Percentiles rank a stretch among this genome's conserved stretches.
phyloP scores from a whole-genome alignment of 2,888 invertebrate species.

The Spodoptera exigua region DNA sequence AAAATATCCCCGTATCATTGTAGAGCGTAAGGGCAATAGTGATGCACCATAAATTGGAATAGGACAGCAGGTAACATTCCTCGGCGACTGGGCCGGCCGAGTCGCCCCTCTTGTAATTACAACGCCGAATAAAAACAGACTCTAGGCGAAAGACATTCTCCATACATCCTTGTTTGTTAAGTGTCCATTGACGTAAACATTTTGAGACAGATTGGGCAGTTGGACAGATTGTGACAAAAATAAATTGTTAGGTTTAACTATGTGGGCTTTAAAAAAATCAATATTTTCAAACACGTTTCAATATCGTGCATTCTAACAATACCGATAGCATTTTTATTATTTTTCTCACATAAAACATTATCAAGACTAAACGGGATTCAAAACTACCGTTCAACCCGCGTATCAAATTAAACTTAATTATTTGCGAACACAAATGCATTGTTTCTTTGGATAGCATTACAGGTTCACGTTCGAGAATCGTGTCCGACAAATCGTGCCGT shows the following conservation, averaged over 20 bases:
- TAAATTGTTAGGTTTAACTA: too few species aligned
- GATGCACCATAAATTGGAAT: slow-evolving; percentile 60
- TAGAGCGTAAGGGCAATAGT: slow-evolving; percentile 52
- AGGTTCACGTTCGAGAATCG: slow-evolving; percentile 48
- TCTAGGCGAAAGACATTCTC: slow-evolving; percentile 69
- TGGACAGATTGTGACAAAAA: neutral
- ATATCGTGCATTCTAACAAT: too few species aligned
- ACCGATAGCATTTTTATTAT: too few species aligned
- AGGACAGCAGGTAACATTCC: slow-evolving; percentile 77
- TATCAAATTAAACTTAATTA: slow-evolving; percentile 46
- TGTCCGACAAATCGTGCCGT: slow-evolving; percentile 61
- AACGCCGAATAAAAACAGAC: slow-evolving; percentile 69
- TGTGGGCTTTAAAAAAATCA: too few species aligned
- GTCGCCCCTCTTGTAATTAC: slow-evolving; percentile 64
- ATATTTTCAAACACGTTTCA: too few species aligned
- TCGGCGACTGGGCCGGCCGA: slow-evolving; percentile 53
- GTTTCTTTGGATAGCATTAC: slow-evolving; percentile 43
- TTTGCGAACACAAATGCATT: slow-evolving; percentile 35
- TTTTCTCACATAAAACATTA: too few species aligned
- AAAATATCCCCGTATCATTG: slow-evolving; percentile 48
- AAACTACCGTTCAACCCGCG: slow-evolving; percentile 3
- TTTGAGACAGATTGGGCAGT: slow-evolving; percentile 15
- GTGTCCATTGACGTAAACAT: slow-evolving; percentile 63
- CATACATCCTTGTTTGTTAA: slow-evolving; percentile 54
- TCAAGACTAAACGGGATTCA: neutral